These are phyloP conservation scores for Calidris pugnax DNA, from an alignment of 2,113 vertebrate genomes.

Conservation along the genomic window DNA sequence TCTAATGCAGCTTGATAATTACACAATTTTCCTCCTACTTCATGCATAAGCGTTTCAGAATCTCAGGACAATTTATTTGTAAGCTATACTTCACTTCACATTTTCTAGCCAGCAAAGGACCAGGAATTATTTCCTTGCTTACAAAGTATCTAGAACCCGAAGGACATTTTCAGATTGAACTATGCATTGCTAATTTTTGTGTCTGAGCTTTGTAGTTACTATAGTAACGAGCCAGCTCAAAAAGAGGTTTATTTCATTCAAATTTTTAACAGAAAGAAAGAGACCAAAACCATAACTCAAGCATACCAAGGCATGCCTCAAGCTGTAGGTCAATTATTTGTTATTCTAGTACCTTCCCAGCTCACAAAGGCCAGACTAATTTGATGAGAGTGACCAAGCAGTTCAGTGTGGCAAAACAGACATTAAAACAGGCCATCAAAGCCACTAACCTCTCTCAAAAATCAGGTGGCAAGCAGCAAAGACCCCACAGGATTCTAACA, in stretches of 20 bases:
- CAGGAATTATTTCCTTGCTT: not conserved
- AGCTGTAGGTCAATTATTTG: not conserved
- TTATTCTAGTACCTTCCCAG: not conserved
- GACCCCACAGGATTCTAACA: not conserved
- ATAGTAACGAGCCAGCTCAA: not conserved
- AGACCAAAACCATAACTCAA: not conserved
- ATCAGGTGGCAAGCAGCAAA: not conserved
- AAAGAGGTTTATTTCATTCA: not conserved
- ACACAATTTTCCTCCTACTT: not conserved
- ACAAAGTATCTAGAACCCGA: not conserved
- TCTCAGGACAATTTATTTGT: not conserved
- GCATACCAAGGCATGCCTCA: not conserved
- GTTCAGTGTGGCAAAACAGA: not conserved
- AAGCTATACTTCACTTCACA: not conserved
- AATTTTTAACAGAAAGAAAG: constrained; percentile 18
- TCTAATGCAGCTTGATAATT: not conserved
- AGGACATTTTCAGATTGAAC: not conserved
- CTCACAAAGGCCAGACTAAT: not conserved
- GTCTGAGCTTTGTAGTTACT: not conserved
- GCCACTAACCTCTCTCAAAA: not conserved
- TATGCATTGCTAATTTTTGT: not conserved
- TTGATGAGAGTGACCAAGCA: not conserved
- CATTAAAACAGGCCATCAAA: not conserved
- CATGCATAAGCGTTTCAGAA: not conserved
- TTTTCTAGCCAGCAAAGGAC: not conserved